Base-by-base conservation (phyloP, 2,797 vertebrate species). In the Xerus rutilus region DNA sequence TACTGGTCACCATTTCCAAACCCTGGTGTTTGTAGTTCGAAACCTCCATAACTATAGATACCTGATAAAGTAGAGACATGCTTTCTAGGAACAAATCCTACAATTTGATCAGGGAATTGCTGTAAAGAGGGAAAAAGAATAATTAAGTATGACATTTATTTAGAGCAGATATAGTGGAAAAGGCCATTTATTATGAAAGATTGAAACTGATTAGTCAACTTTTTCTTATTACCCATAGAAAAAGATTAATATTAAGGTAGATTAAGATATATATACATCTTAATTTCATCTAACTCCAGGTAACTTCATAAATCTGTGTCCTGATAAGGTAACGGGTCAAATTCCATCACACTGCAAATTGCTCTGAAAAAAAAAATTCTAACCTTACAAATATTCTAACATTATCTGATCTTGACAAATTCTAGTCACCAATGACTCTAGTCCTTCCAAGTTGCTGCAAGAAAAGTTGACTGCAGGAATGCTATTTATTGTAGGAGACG, bases 71-170 rank as follows among this genome's bases (percentile, higher is more conserved):
- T 99, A 18, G 98, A 97, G 43, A 99, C 98, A 12, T 99, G 99
- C 98, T 99, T 99, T 91, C 99, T 98, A 43, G 99, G 99, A 76
- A 99, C 99, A 98, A 99, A 99, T 39, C 99, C 99, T 95, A 99
- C 99, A 91, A 99, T 99, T 54, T 99, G 99, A 93, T 99, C 99
- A 78, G 99, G 98, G 98, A 99, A 99, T 99, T 99, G 99, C 99
- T 99, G 98, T 86, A 98, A 98, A 94, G 86, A 72, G 54, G 3
- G 43, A 93, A 88, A 96, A 89, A 89, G n/a, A 84, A 95, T 65
- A 94, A 47, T 23, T 87, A 81, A 74, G 4, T 52, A 7, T 78
- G 91, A 35, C 25, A 76, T 70, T 84, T 84, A 72, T 78, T 94
- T 35, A 86, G 28, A 79, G 39, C 14, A 77, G 78, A 94, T 10